A percentile compares a stretch with the other conserved stretches of the same genome.
phyloP scores from a whole-genome alignment of 2,888 invertebrate genomes.

The Herminia tarsipennalis region DNA sequence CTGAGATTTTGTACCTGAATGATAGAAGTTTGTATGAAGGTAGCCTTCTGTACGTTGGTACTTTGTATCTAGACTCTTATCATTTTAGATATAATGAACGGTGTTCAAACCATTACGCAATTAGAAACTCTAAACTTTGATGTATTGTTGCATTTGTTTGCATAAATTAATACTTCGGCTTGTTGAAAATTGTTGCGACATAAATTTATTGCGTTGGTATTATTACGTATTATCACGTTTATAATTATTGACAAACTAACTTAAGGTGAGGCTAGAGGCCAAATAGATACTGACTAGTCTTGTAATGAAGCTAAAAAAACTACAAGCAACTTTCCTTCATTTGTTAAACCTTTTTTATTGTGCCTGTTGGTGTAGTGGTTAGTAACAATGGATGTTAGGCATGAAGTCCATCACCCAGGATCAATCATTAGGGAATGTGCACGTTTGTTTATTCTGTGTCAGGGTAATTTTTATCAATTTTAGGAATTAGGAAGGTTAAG shows the following conservation, averaged over 20 bases:
- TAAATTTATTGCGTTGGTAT: slow-evolving; percentile 31
- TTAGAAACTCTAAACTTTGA: slow-evolving; percentile 49
- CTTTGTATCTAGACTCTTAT: slow-evolving; percentile 57
- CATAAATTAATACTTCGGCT: slow-evolving; percentile 41
- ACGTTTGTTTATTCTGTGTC: no score
- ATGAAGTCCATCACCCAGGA: no score
- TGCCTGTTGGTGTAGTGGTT: no score
- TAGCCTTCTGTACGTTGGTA: no score
- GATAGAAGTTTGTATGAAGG: no score
- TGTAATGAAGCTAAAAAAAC: no score
- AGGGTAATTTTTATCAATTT: no score
- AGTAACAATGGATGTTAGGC: no score
- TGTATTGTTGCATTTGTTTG: slow-evolving; percentile 39
- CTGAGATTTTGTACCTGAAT: no score
- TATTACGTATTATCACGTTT: slow-evolving; percentile 14
- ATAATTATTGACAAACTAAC: neutral
- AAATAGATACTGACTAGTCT: neutral
- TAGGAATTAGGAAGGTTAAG: no score
- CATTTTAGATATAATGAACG: slow-evolving; percentile 59
- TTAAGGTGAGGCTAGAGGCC: neutral
- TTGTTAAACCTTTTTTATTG: no score
- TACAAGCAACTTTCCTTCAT: neutral
- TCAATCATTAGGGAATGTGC: no score
- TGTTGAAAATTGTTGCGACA: slow-evolving; percentile 38
- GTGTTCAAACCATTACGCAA: slow-evolving; percentile 49